These are phyloP conservation scores for Cephalotes varians DNA, from an alignment of 2,888 invertebrate genomes.

Conservation along the genomic window DNA sequence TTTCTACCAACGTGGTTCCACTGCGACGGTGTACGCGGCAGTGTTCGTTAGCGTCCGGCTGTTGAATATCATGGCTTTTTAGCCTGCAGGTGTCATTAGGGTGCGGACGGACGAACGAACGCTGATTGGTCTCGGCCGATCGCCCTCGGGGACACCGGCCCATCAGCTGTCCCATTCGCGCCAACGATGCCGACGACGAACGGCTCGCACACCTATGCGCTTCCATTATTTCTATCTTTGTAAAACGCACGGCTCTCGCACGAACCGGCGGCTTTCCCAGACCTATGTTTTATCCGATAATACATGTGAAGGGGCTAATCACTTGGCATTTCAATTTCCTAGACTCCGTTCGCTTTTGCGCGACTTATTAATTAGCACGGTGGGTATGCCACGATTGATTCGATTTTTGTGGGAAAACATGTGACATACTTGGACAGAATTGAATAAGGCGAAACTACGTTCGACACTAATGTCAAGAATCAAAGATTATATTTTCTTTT, in stretches of 20 bases:
- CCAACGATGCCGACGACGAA: conserved; percentile 55
- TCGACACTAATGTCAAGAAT: not conserved
- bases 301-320: conserved; percentile 29
- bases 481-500: conserved; percentile 9
- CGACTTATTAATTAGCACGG: conserved; percentile 10
- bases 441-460: not conserved
- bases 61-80: conserved; percentile 84
- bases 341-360: conserved; percentile 9
- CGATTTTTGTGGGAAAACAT: not conserved
- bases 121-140: conserved; percentile 84
- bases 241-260: conserved; percentile 16
- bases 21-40: conserved; percentile 31
- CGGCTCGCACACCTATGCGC: conserved; percentile 36
- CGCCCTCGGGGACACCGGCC: conserved; percentile 82
- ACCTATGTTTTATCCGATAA: conserved; percentile 24
- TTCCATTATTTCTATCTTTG: conserved; percentile 24
- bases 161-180: conserved; percentile 84
- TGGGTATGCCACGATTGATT: not conserved
- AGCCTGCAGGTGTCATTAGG: conserved; percentile 85
- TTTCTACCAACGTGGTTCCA: conserved; percentile 22
- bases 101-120: conserved; percentile 78
- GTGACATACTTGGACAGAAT: not conserved
- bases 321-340: conserved; percentile 4
- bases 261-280: conserved; percentile 33
- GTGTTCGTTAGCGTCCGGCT: conserved; percentile 81